Base-by-base conservation (phyloP, 2,113 vertebrate species). In the Mastomys coucha region DNA sequence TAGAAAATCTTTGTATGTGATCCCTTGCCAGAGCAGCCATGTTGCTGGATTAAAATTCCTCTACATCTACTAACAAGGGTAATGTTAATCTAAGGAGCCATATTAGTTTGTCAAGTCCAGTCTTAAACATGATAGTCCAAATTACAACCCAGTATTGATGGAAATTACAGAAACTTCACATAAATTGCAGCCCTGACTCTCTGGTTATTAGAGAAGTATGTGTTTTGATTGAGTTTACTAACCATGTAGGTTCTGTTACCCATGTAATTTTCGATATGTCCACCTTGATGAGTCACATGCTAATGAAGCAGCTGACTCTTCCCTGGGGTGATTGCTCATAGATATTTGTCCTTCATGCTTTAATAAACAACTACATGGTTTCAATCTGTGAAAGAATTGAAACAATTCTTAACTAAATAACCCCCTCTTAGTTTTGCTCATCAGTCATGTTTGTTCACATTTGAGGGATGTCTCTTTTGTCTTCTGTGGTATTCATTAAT, bases 401-500 rank as follows among this genome's bases (percentile, higher is more conserved):
- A 87, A 80, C 63, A 14, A 45, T 65, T 56, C 51, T 51, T 8
- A 85, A 56, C 31, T 93, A 95, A 91, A 53, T 67, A 36, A 1
- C 2, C 80, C 11, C 45, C 84, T 90, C 36, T 90, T 84, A 10
- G 42, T 88, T 93, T 89, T 70, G 31, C 51, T 92, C 22, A 88
- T 92, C 84, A 60, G 65, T 92, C 84, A 60, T 65, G 22, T 81
- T 36, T 67, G n/a, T 36, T 39, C 45, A 51, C 28, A 42, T 33
- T 75, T 91, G 65, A 36, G 5, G 4, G 60, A 60, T 91, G 13
- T 42, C 67, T 60, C 7, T 67, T 89, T 67, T 94, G 28, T 67
- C 89, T 94, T 88, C 94, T 56, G 70, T 70, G 58, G 24, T 39
- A 49, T 88, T 91, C 76, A 86, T 87, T 89, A 92, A 36, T 63